phyloP scores from a whole-genome alignment of 1,140 invertebrate species.

The Wasmannia auropunctata region DNA sequence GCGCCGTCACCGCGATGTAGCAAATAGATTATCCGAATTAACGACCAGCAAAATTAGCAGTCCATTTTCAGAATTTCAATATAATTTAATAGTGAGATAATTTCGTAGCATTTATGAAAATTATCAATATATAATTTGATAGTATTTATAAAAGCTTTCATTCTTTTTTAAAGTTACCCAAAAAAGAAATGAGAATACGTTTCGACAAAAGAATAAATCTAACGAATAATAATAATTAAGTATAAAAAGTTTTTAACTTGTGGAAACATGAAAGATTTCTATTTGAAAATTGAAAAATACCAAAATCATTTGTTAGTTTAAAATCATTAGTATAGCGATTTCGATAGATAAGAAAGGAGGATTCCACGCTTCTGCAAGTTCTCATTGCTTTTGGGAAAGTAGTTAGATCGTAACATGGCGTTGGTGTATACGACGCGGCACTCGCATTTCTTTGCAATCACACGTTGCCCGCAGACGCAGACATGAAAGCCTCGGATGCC shows the following conservation, averaged over 20 bases:
- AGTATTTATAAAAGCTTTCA: not conserved
- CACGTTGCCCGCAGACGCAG: slow-evolving; percentile 10
- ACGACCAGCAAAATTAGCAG: not conserved
- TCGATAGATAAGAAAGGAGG: not conserved
- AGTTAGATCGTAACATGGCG: not conserved
- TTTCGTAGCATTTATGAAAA: not conserved
- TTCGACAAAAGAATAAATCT: not conserved
- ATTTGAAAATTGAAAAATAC: not conserved
- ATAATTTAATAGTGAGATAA: not conserved
- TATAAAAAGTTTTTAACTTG: not conserved
- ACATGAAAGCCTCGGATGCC: slow-evolving; percentile 9
- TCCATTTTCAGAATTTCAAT: not conserved
- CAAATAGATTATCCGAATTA: slow-evolving; percentile 37
- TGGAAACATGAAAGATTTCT: not conserved
- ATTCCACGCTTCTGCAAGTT: not conserved
- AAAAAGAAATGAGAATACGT: not conserved
- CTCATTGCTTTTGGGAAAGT: not conserved
- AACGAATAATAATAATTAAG: no score
- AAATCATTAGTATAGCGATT: not conserved
- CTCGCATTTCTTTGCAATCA: slow-evolving; percentile 42
- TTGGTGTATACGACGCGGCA: not conserved
- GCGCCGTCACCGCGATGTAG: slow-evolving; percentile 7
- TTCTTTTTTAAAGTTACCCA: not conserved
- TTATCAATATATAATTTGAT: not conserved
- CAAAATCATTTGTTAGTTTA: not conserved